Base-by-base conservation (phyloP, 2,888 invertebrate genomes). In the Lampropteryx suffumata region DNA sequence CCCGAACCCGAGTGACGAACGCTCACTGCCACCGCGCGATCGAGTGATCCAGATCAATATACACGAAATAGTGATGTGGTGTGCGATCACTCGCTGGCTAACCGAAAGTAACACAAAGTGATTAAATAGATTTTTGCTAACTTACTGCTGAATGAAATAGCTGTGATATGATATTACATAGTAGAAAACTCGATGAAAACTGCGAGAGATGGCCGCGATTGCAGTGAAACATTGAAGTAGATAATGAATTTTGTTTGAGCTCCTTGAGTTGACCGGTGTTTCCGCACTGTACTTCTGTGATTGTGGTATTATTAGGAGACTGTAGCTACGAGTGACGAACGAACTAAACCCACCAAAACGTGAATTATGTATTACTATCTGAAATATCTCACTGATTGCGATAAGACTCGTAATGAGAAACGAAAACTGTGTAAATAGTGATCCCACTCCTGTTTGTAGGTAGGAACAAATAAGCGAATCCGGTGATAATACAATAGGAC, bases 401-500 rank as follows among this genome's bases (percentile, higher is more conserved):
- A 41, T 1, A 5, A 24, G 1, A 43, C 37, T 39, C 4, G 4
- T 17, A 17, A 4, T 17, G 17, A 17, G 17, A 17, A 17, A 42
- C 24, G 7, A 2, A 7, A 1, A 50, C 24, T 13, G 3, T 43
- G 49, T 52, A 42, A 43, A 49, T 44, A 49, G 12, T 29, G 11
- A 2, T 13, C 41, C 39, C 13, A 40, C 35, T 39, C 42, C 33
- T 32, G 32, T 27, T 37, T 32, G 26, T 47, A 47, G 52, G 29
- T 52, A 52, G 52, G 46, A 47, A 43, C 51, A 36, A 42, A 51
- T 43, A 52, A 47, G 52, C 43, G 29, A 43, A 43, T 10, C 37
- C 42, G 47, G 52, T 52, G 52, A 52, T 52, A 52, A 12, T 52
- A 39, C 37, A 43, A 34, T 39, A 47, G 21, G 21, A 28, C 28